phyloP scores from a whole-genome alignment of 2,113 vertebrate species.

The Macquaria ambigua region DNA sequence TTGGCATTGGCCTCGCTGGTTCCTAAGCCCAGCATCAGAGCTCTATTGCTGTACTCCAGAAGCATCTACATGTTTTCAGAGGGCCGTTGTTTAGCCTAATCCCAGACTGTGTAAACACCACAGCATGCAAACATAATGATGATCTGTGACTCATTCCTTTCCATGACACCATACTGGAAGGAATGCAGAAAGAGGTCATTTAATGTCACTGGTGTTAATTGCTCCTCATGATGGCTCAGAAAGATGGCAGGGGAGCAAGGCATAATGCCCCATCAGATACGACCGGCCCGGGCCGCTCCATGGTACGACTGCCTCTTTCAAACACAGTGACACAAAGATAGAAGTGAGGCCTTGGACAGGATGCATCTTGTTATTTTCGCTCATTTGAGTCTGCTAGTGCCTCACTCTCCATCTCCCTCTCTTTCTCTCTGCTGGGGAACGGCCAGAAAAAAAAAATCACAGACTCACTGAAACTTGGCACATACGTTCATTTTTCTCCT shows the following conservation, averaged over 20 bases:
- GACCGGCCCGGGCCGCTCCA: neutral
- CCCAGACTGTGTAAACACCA: slow-evolving; percentile 66
- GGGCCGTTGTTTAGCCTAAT: slow-evolving; percentile 58
- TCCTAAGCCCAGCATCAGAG: neutral
- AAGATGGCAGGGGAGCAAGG: neutral
- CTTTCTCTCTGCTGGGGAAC: slow-evolving; percentile 50
- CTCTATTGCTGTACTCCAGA: slow-evolving; percentile 13
- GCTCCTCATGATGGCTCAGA: slow-evolving; percentile 27
- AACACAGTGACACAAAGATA: slow-evolving; percentile 54
- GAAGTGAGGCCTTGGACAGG: slow-evolving; percentile 70
- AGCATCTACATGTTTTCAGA: slow-evolving; percentile 29
- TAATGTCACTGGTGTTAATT: slow-evolving; percentile 66
- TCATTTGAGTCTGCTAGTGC: slow-evolving; percentile 41
- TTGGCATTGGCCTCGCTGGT: slow-evolving; percentile 44
- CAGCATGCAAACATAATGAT: slow-evolving; percentile 61
- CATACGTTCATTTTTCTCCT: slow-evolving; percentile 11
- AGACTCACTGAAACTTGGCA: slow-evolving; percentile 72
- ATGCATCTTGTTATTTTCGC: slow-evolving; percentile 76
- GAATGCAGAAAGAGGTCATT: slow-evolving; percentile 67
- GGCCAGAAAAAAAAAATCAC: slow-evolving; percentile 73
- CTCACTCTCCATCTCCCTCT: slow-evolving; percentile 31
- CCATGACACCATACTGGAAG: slow-evolving; percentile 75
- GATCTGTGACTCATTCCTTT: slow-evolving; percentile 57
- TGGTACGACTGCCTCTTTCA: slow-evolving; percentile 44
- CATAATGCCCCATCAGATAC: slow-evolving; percentile 18